Percentiles rank a stretch among this genome's conserved stretches.
These are phyloP conservation scores for Sinotaia quadrata DNA, from an alignment of 2,888 invertebrate species.

Conservation along the genomic window DNA sequence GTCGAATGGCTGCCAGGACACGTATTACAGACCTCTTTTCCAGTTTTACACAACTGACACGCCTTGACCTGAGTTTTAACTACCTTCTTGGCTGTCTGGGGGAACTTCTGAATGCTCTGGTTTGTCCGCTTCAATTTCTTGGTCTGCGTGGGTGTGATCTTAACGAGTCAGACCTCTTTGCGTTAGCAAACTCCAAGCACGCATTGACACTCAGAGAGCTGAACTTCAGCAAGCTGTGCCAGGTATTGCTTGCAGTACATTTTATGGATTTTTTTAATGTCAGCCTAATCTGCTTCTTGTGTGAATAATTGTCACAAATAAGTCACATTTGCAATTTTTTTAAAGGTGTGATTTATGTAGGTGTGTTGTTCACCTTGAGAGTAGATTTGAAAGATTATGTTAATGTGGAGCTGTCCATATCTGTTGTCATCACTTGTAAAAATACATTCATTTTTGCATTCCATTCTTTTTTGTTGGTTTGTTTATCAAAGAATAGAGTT, in stretches of 20 bases:
- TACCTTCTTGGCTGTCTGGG: conserved; percentile 58
- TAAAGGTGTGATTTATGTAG: too few relatives aligned
- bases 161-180: conserved; percentile 50
- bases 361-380: too few relatives aligned
- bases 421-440: too few relatives aligned
- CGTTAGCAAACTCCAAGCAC: conserved; percentile 51
- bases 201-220: conserved; percentile 50
- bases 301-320: too few relatives aligned
- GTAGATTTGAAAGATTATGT: not conserved
- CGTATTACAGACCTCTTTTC: conserved; percentile 40
- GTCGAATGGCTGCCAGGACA: conserved; percentile 47
- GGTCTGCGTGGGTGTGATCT: conserved; percentile 59
- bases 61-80: conserved; percentile 59
- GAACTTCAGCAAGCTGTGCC: conserved; percentile 58
- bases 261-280: too few relatives aligned
- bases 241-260: too few relatives aligned
- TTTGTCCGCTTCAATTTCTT: conserved; percentile 52
- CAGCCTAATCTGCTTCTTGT: too few relatives aligned
- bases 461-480: too few relatives aligned
- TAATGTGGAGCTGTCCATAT: not conserved
- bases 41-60: conserved; percentile 40
- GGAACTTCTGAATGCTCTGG: conserved; percentile 51
- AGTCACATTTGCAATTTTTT: too few relatives aligned
- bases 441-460: too few relatives aligned
- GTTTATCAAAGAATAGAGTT: too few relatives aligned